phyloP scores from a whole-genome alignment of 1,140 invertebrate genomes.

The Bombus impatiens region DNA sequence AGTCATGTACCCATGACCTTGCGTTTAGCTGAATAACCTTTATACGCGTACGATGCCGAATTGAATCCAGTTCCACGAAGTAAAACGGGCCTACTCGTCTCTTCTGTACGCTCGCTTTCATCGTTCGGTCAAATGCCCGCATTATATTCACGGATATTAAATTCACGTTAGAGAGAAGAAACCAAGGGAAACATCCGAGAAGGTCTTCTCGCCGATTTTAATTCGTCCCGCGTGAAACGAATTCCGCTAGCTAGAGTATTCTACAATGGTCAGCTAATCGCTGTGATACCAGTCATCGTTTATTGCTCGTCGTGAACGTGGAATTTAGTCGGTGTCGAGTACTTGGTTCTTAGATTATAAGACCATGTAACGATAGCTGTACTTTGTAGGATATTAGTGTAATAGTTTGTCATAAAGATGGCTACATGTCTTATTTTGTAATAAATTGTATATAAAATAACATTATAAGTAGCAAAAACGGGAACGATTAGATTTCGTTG shows the following conservation, averaged over 20 bases:
- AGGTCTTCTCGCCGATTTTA: slow-evolving; percentile 15
- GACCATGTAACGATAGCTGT: no score
- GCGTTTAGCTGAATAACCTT: slow-evolving; percentile 59
- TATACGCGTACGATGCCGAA: slow-evolving; percentile 38
- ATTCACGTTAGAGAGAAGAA: slow-evolving; percentile 32
- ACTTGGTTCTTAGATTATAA: no score
- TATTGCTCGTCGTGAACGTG: neutral
- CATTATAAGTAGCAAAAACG: no score
- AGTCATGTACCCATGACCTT: slow-evolving; percentile 51
- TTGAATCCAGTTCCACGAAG: slow-evolving; percentile 60
- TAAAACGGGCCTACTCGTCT: slow-evolving; percentile 13
- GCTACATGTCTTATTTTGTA: no score
- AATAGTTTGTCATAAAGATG: no score
- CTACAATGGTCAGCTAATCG: neutral
- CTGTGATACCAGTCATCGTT: no score
- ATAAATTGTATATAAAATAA: no score
- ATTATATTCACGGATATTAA: slow-evolving; percentile 55
- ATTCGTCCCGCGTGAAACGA: slow-evolving; percentile 12
- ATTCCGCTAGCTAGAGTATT: neutral
- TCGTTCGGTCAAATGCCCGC: slow-evolving; percentile 36
- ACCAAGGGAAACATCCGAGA: slow-evolving; percentile 18
- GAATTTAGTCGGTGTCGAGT: neutral
- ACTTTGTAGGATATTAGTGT: no score
- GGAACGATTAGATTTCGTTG: no score
- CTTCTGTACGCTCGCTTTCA: slow-evolving; percentile 32